Base-by-base conservation (phyloP, 2,113 vertebrate species). In the Pomatorhinus ruficollis region DNA sequence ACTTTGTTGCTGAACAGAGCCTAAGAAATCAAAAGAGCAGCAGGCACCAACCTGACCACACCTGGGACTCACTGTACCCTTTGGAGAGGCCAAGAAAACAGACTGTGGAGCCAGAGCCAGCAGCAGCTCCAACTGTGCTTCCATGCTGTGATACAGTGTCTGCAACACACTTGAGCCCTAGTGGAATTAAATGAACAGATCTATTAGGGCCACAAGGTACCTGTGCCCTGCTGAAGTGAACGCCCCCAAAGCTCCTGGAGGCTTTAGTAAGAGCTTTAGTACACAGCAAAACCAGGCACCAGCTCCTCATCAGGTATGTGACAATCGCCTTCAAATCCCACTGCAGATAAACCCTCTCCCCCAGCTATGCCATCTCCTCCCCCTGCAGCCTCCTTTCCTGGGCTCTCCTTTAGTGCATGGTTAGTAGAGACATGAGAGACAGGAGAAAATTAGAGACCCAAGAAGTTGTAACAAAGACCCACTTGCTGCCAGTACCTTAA, bases 401-500 rank as follows among this genome's bases (percentile, higher is more conserved):
- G 93, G 83, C 81, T 95, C 93, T 92, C 87, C 89, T 80, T 83
- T 74, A 90, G 59, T 94, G 95, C 94, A 96, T 56, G 78, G 83
- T 72, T 83, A 92, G 90, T 75, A 93, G 61, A 96, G 94, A 96
- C 76, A 60, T 10, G 47, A 87, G 84, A 97, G 76, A 91, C 83
- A 93, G 63, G 56, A 80, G 87, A 82, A 96, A 90, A 91, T 69
- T 12, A 95, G 17, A 93, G 78, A 97, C 91, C 89, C 60, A 49
- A 90, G 71, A 94, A 88, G 45, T 37, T 92, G 95, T 95, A 97
- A 97, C 93, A 81, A 95, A 93, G 86, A 95, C 96, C 89, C 94
- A 80, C 87, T 59, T 52, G 19, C 94, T 97, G 93, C 95, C 97
- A 96, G 89, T 86, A 97, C 97, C 94, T 95, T 95, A 85, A 91